Percentiles rank a stretch among this genome's conserved stretches.
phyloP scores from a whole-genome alignment of 2,888 invertebrate species.

The Lordiphosa andalusiaca region DNA sequence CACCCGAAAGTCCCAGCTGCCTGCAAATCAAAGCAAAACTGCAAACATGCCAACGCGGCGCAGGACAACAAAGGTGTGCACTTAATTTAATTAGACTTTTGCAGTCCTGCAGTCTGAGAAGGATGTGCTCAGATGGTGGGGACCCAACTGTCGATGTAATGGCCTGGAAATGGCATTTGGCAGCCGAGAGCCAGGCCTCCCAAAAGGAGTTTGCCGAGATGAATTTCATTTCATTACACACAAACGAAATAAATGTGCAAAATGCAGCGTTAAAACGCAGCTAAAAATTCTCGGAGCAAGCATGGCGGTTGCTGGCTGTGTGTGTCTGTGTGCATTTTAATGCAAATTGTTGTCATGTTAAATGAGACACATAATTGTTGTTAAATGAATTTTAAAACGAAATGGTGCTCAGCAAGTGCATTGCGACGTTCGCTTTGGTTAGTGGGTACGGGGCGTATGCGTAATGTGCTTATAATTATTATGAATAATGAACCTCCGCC shows the following conservation, averaged over 20 bases:
- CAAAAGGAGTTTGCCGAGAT: constrained; percentile 24
- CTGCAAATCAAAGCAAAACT: not conserved
- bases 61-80: constrained; percentile 59
- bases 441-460: constrained; percentile 35
- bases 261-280: constrained; percentile 60
- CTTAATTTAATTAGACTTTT: constrained; percentile 71
- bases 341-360: constrained; percentile 57
- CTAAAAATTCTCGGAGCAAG: constrained; percentile 38
- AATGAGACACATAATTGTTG: constrained; percentile 67
- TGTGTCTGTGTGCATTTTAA: constrained; percentile 19
- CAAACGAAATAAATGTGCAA: constrained; percentile 66
- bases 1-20: too few relatives aligned
- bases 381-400: constrained; percentile 52
- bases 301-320: constrained; percentile 15
- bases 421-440: constrained; percentile 32
- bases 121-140: constrained; percentile 11
- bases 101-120: constrained; percentile 18
- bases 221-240: constrained; percentile 68
- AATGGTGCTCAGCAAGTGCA: constrained; percentile 35
- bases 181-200: constrained; percentile 18
- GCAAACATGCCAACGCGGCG: constrained; percentile 40
- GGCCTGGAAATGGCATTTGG: constrained; percentile 70
- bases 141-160: constrained; percentile 50
- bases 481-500: constrained; percentile 27
- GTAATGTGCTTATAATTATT: constrained; percentile 44